phyloP scores from a whole-genome alignment of 2,113 vertebrate species.

The Nematolebias whitei region DNA sequence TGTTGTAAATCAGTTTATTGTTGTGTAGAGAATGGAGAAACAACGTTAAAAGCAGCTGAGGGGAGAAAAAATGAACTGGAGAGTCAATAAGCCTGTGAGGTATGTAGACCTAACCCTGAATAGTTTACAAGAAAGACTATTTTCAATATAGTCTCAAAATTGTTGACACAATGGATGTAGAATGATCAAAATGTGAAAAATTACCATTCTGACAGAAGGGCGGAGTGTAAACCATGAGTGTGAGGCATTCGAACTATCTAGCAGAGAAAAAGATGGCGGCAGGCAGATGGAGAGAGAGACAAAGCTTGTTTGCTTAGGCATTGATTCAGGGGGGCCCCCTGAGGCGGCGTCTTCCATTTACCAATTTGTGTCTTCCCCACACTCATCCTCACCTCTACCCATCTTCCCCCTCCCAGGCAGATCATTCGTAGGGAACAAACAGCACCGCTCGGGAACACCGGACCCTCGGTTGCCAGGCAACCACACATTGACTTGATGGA shows the following conservation, averaged over 20 bases:
- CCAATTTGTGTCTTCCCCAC: conserved; percentile 79
- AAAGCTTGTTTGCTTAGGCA: conserved; percentile 69
- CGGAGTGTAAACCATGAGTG: conserved; percentile 10
- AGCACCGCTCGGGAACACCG: conserved; percentile 73
- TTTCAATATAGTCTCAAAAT: conserved; percentile 26
- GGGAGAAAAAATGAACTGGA: conserved; percentile 13
- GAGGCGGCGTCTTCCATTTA: conserved; percentile 76
- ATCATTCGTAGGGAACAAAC: conserved; percentile 77
- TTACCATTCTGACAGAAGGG: conserved; percentile 14
- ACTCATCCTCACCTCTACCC: conserved; percentile 70
- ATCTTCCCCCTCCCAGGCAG: conserved; percentile 64
- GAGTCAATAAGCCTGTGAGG: conserved; percentile 14
- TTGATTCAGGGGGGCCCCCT: conserved; percentile 72
- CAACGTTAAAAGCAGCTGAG: conserved; percentile 4
- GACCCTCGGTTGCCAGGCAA: conserved; percentile 80
- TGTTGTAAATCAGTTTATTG: conserved; percentile 17
- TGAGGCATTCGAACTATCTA: conserved; percentile 31
- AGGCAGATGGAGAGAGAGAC: conserved; percentile 51
- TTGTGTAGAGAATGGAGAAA: conserved; percentile 13
- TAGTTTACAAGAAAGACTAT: conserved; percentile 38
- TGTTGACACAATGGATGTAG: conserved; percentile 23
- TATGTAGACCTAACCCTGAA: conserved; percentile 20
- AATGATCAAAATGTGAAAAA: conserved; percentile 16
- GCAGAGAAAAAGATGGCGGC: conserved; percentile 53
- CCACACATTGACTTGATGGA: conserved; percentile 79